A percentile compares a stretch with the other conserved stretches of the same genome.
Conservation (phyloP, 2,888 invertebrate genomes). For the Ennomos fuscantarius region DNA sequence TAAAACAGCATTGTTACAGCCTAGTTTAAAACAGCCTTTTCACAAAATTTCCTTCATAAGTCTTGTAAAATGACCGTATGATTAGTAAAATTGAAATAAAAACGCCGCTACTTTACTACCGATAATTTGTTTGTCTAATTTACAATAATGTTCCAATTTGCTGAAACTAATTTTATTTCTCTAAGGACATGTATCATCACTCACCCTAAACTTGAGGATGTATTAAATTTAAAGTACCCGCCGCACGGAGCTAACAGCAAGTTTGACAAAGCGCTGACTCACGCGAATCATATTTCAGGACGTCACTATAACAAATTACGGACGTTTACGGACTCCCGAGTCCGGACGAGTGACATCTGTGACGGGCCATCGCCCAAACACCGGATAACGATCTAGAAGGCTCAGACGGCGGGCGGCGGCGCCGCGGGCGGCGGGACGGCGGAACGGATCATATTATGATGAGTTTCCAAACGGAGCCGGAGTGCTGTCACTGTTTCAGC, state of each 20-base stretch:
- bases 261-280: conserved; percentile 30
- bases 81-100: too few relatives aligned
- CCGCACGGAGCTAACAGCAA: conserved; percentile 4
- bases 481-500: conserved; percentile 2
- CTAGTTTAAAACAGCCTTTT: too few relatives aligned
- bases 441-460: conserved; percentile 10
- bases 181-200: conserved; percentile 8
- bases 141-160: too few relatives aligned
- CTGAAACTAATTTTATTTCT: neutral
- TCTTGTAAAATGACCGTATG: neutral
- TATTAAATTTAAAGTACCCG: conserved; percentile 17
- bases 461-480: conserved; percentile 1
- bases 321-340: conserved; percentile 16
- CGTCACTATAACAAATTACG: conserved; percentile 25
- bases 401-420: conserved; percentile 7
- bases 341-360: conserved; percentile 18
- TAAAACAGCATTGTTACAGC: conserved; percentile 30
- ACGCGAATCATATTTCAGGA: conserved; percentile 30
- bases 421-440: neutral
- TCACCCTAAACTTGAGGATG: conserved; percentile 13
- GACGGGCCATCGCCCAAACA: conserved; percentile 17
- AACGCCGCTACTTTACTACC: too few relatives aligned
- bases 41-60: conserved; percentile 5
- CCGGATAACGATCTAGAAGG: conserved; percentile 15
- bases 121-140: too few relatives aligned